Evolutionary conservation across 2,888 invertebrate genomes (phyloP).

Genomic region (Pyrocoelia pectoralis): DNA sequence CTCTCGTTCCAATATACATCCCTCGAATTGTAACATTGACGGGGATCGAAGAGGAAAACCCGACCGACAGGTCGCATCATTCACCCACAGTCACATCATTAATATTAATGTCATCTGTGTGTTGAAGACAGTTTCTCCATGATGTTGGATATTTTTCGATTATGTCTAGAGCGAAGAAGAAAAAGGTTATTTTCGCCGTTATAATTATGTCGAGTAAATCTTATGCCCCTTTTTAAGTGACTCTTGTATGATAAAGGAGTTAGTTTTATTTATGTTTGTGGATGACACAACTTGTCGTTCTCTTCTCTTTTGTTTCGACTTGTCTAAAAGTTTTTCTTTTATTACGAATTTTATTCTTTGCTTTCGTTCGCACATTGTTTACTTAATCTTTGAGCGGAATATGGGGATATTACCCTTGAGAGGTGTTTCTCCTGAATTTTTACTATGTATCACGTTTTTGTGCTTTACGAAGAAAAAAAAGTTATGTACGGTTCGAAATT

Average conservation of each 20-base stretch:
- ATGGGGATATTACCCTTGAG: constrained; percentile 9
- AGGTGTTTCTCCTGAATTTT: constrained; percentile 9
- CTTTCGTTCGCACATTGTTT: constrained; percentile 7
- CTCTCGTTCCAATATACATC: constrained; percentile 8
- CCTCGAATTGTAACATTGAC: constrained; percentile 29
- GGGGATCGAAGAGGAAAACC: constrained; percentile 34
- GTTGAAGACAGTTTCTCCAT: constrained; percentile 29
- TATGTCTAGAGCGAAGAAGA: neutral
- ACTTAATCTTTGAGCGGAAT: constrained; percentile 11
- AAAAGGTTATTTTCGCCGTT: constrained; percentile 5
- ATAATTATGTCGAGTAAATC: constrained; percentile 17
- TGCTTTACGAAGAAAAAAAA: neutral
- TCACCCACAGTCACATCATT: constrained; percentile 38
- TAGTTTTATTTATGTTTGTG: constrained; percentile 23
- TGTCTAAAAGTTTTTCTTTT: constrained; percentile 7
- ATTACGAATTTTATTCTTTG: constrained; percentile 9
- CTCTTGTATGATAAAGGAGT: constrained; percentile 20
- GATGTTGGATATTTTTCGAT: neutral
- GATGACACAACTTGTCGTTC: constrained; percentile 10
- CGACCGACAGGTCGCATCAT: constrained; percentile 34
- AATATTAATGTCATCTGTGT: constrained; percentile 42
- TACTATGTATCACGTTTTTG: neutral
- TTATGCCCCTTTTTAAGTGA: constrained; percentile 18
- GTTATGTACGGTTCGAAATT: neutral
- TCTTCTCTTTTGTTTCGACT: constrained; percentile 1